These are phyloP conservation scores for Myiagra hebetior DNA, from an alignment of 2,113 vertebrate species.

Conservation along the genomic window DNA sequence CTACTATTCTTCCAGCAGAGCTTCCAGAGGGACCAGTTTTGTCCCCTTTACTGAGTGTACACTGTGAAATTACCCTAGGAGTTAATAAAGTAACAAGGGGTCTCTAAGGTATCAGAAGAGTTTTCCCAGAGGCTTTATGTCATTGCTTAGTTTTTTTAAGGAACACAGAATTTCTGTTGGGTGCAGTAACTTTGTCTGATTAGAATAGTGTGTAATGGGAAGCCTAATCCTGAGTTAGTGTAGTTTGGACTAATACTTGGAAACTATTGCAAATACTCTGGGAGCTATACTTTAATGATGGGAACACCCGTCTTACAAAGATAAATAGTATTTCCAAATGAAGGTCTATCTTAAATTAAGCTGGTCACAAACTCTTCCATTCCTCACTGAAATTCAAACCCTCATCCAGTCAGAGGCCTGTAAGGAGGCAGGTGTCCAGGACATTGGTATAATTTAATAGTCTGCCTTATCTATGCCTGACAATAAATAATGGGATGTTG, in stretches of 20 bases:
- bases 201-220: neutral
- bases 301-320: neutral
- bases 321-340: neutral
- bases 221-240: neutral
- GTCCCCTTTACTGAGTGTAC: neutral
- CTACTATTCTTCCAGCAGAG: neutral
- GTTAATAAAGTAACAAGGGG: neutral
- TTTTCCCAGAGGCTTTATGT: neutral
- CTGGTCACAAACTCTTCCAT: neutral
- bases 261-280: neutral
- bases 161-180: neutral
- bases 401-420: neutral
- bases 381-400: neutral
- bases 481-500: conserved; percentile 9
- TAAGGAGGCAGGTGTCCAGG: neutral
- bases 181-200: neutral
- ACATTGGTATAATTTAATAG: neutral
- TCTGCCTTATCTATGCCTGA: conserved; percentile 8
- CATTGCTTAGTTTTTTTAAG: neutral
- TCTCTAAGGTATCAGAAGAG: neutral
- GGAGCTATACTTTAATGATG: neutral
- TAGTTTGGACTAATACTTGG: neutral
- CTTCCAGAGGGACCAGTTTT: neutral
- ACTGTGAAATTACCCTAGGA: neutral
- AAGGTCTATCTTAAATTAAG: neutral